Percentiles rank a stretch among this genome's conserved stretches.
These are phyloP conservation scores for Aurelia coerulea DNA, from an alignment of 30 jellyfish, hydroid and myxozoan species.

Conservation along the genomic window DNA sequence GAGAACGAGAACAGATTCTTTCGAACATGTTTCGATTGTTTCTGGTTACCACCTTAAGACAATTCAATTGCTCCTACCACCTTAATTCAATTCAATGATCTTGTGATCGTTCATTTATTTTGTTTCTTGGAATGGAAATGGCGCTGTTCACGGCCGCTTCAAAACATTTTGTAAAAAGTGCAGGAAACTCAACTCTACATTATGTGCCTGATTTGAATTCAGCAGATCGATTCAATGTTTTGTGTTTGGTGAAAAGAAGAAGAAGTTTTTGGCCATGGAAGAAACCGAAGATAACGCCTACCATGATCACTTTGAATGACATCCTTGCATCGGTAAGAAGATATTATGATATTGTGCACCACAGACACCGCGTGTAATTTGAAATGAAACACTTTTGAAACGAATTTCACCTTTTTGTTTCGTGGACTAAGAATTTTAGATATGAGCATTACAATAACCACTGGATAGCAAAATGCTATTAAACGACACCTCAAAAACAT, in stretches of 20 bases:
- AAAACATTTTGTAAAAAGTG: slow-evolving; percentile 77
- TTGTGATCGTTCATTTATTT: too few relatives aligned
- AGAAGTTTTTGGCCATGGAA: slow-evolving; percentile 92
- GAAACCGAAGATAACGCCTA: slow-evolving; percentile 73
- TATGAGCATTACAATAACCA: too few relatives aligned
- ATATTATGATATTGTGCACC: too few relatives aligned
- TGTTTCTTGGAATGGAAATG: slow-evolving; percentile 27
- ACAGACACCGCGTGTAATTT: too few relatives aligned
- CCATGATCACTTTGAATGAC: slow-evolving; percentile 79
- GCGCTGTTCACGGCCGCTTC: slow-evolving; percentile 88
- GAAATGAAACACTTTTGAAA: too few relatives aligned
- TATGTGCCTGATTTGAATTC: slow-evolving; percentile 81
- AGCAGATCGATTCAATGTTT: slow-evolving; percentile 67
- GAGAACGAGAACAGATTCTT: too few relatives aligned
- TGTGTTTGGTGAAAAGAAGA: slow-evolving; percentile 75
- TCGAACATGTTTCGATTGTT: too few relatives aligned
- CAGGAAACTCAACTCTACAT: slow-evolving; percentile 78
- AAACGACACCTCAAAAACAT: too few relatives aligned
- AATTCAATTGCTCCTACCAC: background rate
- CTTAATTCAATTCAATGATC: background rate
- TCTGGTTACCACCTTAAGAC: background rate
- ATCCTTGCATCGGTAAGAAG: slow-evolving; percentile 51
- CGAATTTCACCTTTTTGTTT: too few relatives aligned
- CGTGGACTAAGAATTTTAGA: too few relatives aligned
- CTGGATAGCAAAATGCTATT: too few relatives aligned